Base-by-base conservation (phyloP, 2,113 vertebrate species). In the Antennarius striatus region DNA sequence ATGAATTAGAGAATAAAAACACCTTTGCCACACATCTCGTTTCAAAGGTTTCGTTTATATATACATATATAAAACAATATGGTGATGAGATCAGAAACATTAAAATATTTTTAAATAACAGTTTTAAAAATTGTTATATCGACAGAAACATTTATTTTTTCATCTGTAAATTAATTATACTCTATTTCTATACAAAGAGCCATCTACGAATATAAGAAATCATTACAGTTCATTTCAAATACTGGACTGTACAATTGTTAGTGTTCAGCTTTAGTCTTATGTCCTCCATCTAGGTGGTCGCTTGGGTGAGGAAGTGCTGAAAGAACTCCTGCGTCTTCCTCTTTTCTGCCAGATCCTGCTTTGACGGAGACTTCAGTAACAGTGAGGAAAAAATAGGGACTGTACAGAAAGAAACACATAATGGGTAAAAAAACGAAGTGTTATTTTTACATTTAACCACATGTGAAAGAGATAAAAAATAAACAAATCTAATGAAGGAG, bases 281-380 rank as follows among this genome's bases (percentile, higher is more conserved):
- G 14, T 52, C 45, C 47, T 86, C 56, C 28, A 7, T 68, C 93
- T 91, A 91, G 0, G 71, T 63, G 16, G 61, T 75, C 17, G 81
- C 86, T 66, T 83, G 77, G 42, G 32, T 68, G 29, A 99, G 92
- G 86, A 98, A 99, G 64, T 95, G 95, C 6, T 76, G 92, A 83
- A 98, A 93, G 46, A 99, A 98, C 10, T 95, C 94, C 84, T 95
- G 95, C n/a, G 93, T 93, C 78, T 93, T 97, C 85, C 89, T 95
- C 89, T 97, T 98, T 43, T 95, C 93, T 0, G 70, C 55, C 1
- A 92, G 84, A 52, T 94, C 93, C 2, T 94, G 95, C 0, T 86
- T 81, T 2, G 79, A 83, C 5, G 93, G 89, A 3, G 95, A 95
- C 30, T 92, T 92, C 29, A 99, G 90, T 4, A 99, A 64, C 79